Evolutionary conservation across 2,888 invertebrate species (phyloP).

Genomic region (Leptopilina myrica): DNA sequence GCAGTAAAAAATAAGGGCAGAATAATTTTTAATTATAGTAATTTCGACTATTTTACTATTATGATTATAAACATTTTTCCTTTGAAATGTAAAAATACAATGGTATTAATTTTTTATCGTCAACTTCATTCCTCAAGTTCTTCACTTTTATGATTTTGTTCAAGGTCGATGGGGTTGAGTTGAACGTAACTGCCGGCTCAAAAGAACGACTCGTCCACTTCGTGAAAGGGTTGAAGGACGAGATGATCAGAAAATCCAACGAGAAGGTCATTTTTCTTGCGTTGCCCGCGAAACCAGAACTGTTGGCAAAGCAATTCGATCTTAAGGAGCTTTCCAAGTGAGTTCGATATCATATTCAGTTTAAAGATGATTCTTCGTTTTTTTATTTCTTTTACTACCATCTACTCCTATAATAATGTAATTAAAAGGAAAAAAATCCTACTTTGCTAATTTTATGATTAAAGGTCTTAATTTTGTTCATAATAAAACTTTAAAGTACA

Average conservation of each 20-base stretch:
- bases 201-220: conserved; percentile 78
- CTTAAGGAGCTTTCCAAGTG: conserved; percentile 82
- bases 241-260: conserved; percentile 76
- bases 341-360: conserved; percentile 52
- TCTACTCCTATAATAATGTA: not conserved
- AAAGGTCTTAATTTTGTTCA: no score
- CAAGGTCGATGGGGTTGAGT: conserved; percentile 79
- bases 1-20: no score
- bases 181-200: conserved; percentile 79
- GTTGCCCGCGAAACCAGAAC: conserved; percentile 82
- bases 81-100: no score
- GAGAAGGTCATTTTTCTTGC: conserved; percentile 79
- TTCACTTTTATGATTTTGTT: conserved; percentile 27
- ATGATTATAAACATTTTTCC: no score
- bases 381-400: not conserved
- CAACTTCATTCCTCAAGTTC: not conserved
- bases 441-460: no score
- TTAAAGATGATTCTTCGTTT: not conserved
- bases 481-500: no score
- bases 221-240: conserved; percentile 74
- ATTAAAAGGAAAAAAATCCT: no score
- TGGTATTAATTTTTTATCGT: not conserved
- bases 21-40: no score
- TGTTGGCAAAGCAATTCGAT: conserved; percentile 85
- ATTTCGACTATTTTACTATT: no score